Evolutionary conservation across 2,113 vertebrate species (phyloP).

Genomic region (Pedionomus torquatus): DNA sequence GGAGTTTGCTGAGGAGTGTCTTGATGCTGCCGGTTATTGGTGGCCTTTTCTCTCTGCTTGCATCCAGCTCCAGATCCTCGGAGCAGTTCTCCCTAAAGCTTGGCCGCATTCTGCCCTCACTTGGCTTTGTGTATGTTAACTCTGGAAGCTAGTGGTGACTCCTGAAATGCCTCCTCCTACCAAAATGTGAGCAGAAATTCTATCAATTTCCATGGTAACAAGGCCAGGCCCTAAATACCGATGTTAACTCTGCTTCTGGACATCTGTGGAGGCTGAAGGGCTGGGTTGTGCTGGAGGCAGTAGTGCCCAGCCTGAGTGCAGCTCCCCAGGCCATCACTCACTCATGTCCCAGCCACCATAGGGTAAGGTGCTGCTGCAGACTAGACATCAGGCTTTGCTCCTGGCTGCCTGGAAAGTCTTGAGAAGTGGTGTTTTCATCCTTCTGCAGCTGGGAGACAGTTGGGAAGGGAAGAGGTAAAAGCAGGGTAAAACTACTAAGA

Average conservation of each 20-base stretch:
- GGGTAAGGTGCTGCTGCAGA: not conserved
- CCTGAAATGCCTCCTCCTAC: conserved; percentile 1
- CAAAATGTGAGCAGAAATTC: conserved; percentile 41
- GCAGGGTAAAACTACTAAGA: not conserved
- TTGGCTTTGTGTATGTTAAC: not conserved
- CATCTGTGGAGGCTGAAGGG: not conserved
- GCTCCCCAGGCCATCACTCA: not conserved
- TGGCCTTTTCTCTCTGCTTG: not conserved
- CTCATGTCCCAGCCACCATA: not conserved
- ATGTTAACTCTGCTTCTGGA: conserved; percentile 13
- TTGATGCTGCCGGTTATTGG: not conserved
- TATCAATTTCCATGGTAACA: conserved; percentile 58
- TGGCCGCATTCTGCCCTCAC: not conserved
- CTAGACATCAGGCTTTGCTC: not conserved
- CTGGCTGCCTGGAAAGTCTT: not conserved
- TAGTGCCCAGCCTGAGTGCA: not conserved
- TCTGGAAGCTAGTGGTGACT: not conserved
- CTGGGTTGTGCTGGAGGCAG: not conserved
- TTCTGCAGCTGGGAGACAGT: not conserved
- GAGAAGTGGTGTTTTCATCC: not conserved
- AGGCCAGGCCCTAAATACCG: conserved; percentile 20
- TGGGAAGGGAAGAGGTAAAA: not conserved
- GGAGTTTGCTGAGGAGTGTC: not conserved
- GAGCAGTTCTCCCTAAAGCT: not conserved
- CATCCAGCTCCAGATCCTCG: not conserved